Evolutionary conservation across 2,797 vertebrate genomes (phyloP), one percentile per base, ranked within the genome.

Genomic region (Paguma larvata): DNA sequence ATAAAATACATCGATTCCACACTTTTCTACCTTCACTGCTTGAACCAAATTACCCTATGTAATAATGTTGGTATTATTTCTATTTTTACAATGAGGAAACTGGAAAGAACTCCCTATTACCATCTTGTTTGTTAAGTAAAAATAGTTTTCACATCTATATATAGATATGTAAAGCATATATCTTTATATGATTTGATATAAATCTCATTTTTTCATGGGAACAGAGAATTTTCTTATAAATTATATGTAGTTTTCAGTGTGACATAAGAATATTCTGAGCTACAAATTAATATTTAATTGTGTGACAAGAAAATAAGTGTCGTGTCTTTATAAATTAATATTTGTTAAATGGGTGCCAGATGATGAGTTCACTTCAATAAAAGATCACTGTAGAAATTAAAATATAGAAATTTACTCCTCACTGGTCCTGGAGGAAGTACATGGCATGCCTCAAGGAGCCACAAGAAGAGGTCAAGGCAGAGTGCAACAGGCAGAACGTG

Each of bases 281-380:
- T 53, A 93, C 5, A 63, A 87, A 77, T 89, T 67, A 85, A 68
- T 68, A 93, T 86, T 96, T 80, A 73, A 70, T 53, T 62, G 16
- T 70, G 41, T 67, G 48, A 89, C 51, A 53, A 14, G 53, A 73
- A 89, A 3, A 13, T 63, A 48, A 65, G 19, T 51, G 30, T 92
- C 67, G n/a, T 53, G 14, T 44, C n/a, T 65, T 75, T 85, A 92
- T 77, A 77, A 77, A 53, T 67, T 85, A 77, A 67, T 15, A 44
- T 44, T 67, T 77, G 25, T 25, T 67, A 85, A 65, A 65, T 2
- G 19, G 2, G 4, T 77, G 27, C 59, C 44, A 85, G 44, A 19
- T 65, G 19, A n/a, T 44, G 11, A 85, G 10, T 21, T 25, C 10
- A 18, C 2, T 56, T 53, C 27, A 92, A 65, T 44, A 53, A 77